These are phyloP conservation scores for Ichneumoninae sp. DNA, from an alignment of 2,888 invertebrate genomes.

Conservation along the genomic window DNA sequence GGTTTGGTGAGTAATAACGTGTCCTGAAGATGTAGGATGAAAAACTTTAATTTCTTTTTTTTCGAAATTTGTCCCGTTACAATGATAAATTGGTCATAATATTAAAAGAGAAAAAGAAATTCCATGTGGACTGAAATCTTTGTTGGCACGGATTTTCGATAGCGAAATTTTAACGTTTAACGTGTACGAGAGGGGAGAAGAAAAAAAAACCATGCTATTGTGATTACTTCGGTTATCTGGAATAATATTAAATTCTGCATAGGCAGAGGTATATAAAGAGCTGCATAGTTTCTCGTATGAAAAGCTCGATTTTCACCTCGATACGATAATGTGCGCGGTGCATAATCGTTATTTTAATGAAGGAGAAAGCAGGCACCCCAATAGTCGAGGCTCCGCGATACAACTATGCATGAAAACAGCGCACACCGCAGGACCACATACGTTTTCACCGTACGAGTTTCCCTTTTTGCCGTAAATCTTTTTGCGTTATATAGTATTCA, in stretches of 20 bases:
- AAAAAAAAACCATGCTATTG: conserved; percentile 37
- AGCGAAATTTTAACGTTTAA: background rate
- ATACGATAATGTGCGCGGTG: conserved; percentile 76
- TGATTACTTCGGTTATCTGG: conserved; percentile 40
- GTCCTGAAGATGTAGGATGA: background rate
- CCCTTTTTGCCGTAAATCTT: conserved; percentile 54
- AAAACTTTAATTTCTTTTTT: background rate
- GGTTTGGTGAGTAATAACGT: background rate
- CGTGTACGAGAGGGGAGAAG: background rate
- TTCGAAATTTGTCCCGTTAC: background rate
- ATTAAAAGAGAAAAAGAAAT: background rate
- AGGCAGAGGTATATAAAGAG: conserved; percentile 11
- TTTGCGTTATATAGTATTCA: background rate
- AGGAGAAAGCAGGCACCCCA: conserved; percentile 78
- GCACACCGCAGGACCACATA: conserved; percentile 67
- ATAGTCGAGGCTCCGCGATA: conserved; percentile 38
- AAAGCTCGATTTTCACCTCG: conserved; percentile 63
- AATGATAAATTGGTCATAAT: background rate
- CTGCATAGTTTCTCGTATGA: conserved; percentile 18
- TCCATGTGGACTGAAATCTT: background rate
- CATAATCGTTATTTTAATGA: conserved; percentile 82
- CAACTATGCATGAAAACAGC: conserved; percentile 21
- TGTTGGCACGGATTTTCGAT: background rate
- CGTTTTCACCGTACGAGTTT: conserved; percentile 80
- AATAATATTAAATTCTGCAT: conserved; percentile 50